phyloP scores from a whole-genome alignment of 2,113 vertebrate genomes.

The rabbit (Oryctolagus cuniculus) region mOryCun1.1 NC_091436.1:63331001-63331500 shows the following conservation, averaged over 20 bases:
- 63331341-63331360: not conserved
- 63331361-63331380: not conserved
- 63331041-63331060: not conserved
- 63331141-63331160: not conserved
- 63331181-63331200: not conserved
- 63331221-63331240: not conserved
- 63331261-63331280: not conserved
- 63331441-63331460: not conserved
- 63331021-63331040: not conserved
- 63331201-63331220: not conserved
- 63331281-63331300: accelerated
- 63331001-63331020: not conserved
- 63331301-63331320: not conserved
- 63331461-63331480: not conserved
- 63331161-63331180: not conserved
- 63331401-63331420: not conserved
- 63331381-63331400: not conserved
- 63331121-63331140: not conserved
- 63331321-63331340: not conserved
- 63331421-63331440: not conserved
- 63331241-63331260: not conserved
- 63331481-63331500: not conserved
- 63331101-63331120: too few relatives aligned
- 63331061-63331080: not conserved
- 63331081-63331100: not conserved